A percentile compares a stretch with the other conserved stretches of the same genome.
Conservation (phyloP, 2,888 invertebrate genomes). For the Drosophila antonietae region DNA sequence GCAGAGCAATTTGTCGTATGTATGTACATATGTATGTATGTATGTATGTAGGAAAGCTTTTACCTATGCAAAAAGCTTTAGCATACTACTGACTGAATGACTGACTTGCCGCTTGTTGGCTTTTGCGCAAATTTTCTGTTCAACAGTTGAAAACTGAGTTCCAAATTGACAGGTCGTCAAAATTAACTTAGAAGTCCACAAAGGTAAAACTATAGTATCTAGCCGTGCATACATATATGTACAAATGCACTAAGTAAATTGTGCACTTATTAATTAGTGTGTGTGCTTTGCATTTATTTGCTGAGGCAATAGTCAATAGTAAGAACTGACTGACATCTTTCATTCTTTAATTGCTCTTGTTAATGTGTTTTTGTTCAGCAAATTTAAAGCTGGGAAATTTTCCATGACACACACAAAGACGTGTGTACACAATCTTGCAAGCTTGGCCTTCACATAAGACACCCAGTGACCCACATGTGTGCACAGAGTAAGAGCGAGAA, state of each 20-base stretch:
- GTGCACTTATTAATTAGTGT: slow-evolving; percentile 11
- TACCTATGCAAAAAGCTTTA: slow-evolving; percentile 45
- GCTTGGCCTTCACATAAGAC: slow-evolving; percentile 42
- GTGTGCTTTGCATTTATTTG: slow-evolving; percentile 3
- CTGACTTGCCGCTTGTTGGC: slow-evolving; percentile 6
- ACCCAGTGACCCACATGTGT: slow-evolving; percentile 54
- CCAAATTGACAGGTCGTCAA: slow-evolving; percentile 40
- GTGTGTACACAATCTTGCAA: slow-evolving; percentile 5
- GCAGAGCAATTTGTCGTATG: not conserved
- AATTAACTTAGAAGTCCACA: slow-evolving; percentile 11
- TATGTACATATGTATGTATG: too few species aligned
- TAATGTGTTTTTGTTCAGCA: slow-evolving; percentile 24
- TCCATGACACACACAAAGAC: slow-evolving; percentile 39
- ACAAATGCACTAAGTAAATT: slow-evolving; percentile 12
- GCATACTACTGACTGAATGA: not conserved
- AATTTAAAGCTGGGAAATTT: slow-evolving; percentile 41
- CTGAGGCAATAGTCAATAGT: not conserved
- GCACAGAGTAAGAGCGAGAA: not conserved
- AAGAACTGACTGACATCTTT: not conserved
- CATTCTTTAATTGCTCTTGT: slow-evolving; percentile 26
- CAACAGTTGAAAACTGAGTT: slow-evolving; percentile 61
- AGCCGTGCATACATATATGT: not conserved
- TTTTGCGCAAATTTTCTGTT: slow-evolving; percentile 41
- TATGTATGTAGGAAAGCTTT: slow-evolving; percentile 13
- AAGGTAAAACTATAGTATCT: slow-evolving; percentile 27